Conservation (phyloP, 1,140 invertebrate species). For the Rhyacophila brunnea region DNA sequence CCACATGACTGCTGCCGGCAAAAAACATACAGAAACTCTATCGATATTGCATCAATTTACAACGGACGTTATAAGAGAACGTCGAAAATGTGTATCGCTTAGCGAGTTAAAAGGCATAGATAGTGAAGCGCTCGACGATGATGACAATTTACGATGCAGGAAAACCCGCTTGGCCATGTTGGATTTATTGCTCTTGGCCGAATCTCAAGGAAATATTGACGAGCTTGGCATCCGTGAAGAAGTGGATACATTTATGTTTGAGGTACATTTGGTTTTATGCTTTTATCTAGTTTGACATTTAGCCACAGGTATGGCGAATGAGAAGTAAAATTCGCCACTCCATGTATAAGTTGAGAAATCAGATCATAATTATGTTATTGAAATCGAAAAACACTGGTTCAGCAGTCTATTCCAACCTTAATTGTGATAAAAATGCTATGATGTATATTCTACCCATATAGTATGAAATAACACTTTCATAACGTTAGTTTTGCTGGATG, state of each 20-base stretch:
- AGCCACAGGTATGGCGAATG: too few species aligned
- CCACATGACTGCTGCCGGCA: constrained; percentile 46
- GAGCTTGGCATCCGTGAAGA: constrained; percentile 75
- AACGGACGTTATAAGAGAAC: constrained; percentile 45
- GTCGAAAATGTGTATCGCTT: constrained; percentile 16
- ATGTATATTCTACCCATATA: too few species aligned
- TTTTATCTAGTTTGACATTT: too few species aligned
- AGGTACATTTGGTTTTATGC: too few species aligned
- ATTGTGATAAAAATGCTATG: too few species aligned
- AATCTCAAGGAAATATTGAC: constrained; percentile 54
- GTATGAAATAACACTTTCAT: too few species aligned
- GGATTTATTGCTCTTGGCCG: constrained; percentile 58
- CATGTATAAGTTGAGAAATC: too few species aligned
- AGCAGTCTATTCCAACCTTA: too few species aligned
- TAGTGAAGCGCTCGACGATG: background rate
- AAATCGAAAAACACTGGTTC: too few species aligned
- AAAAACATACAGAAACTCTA: constrained; percentile 51
- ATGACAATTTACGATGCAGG: constrained; percentile 19
- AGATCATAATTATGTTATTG: too few species aligned
- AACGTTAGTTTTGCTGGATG: too few species aligned
- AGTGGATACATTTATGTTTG: constrained; percentile 83
- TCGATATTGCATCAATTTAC: constrained; percentile 63
- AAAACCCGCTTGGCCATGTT: constrained; percentile 54
- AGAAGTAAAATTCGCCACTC: too few species aligned
- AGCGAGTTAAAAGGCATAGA: background rate